Evolutionary conservation across 2,113 vertebrate species (phyloP).

Genomic region (Charadrius vociferus): DNA sequence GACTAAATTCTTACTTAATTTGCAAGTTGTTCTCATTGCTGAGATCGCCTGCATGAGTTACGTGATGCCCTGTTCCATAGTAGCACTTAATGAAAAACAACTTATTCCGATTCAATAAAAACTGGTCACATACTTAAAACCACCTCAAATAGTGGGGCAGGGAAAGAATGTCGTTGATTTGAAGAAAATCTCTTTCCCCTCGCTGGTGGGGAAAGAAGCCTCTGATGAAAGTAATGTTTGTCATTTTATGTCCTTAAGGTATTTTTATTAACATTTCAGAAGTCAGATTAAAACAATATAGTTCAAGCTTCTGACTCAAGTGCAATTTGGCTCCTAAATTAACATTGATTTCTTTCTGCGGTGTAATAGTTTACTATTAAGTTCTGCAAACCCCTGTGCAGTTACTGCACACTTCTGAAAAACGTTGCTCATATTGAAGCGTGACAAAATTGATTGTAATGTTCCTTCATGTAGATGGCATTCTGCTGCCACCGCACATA

Average conservation of each 20-base stretch:
- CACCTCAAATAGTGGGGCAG: fast-evolving
- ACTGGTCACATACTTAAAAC: not conserved
- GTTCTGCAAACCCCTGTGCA: not conserved
- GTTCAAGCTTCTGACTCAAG: not conserved
- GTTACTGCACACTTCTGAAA: not conserved
- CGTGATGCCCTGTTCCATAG: fast-evolving
- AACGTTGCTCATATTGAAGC: not conserved
- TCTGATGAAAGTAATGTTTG: not conserved
- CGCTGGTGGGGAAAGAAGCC: not conserved
- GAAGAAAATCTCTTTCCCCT: not conserved
- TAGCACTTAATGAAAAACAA: not conserved
- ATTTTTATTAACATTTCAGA: not conserved
- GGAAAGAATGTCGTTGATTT: not conserved
- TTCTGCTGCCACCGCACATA: not conserved
- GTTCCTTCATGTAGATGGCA: not conserved
- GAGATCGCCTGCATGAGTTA: not conserved
- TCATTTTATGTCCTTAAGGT: not conserved
- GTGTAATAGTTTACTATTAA: not conserved
- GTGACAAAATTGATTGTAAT: not conserved
- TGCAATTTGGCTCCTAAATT: not conserved
- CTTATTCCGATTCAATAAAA: fast-evolving
- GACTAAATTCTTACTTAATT: not conserved
- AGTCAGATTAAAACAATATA: not conserved
- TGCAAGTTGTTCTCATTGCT: not conserved
- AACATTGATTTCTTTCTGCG: not conserved